Conservation (phyloP, 2,888 invertebrate species). For the Phalera bucephala region DNA sequence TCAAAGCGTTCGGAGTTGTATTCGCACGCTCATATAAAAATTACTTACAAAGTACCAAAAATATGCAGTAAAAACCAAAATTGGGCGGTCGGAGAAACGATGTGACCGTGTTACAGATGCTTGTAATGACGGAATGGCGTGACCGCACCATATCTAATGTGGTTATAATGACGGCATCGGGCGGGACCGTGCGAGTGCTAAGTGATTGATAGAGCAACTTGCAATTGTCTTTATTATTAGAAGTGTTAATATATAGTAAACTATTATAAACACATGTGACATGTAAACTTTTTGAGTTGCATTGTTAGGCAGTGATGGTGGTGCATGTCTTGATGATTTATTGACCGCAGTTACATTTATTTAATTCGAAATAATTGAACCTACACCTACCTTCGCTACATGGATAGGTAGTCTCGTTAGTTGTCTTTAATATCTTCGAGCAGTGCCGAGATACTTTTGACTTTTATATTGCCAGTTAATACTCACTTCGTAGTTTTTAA, state of each 20-base stretch:
- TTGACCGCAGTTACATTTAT: no score
- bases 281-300: conserved; percentile 19
- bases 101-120: conserved; percentile 77
- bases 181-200: conserved; percentile 64
- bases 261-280: conserved; percentile 33
- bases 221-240: conserved; percentile 61
- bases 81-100: conserved; percentile 69
- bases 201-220: conserved; percentile 76
- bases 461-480: no score
- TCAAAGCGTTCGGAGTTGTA: conserved; percentile 45
- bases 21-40: conserved; percentile 67
- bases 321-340: no score
- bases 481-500: no score
- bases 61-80: conserved; percentile 65
- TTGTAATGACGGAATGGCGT: conserved; percentile 76
- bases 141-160: conserved; percentile 72
- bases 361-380: no score
- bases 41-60: conserved; percentile 47
- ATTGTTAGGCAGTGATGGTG: no score
- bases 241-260: conserved; percentile 45
- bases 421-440: no score
- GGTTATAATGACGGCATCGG: conserved; percentile 74
- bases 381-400: no score
- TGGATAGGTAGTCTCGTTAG: no score
- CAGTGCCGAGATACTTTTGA: no score